Base-by-base conservation (phyloP, 2,888 invertebrate genomes). In the Uropetala carovei region DNA sequence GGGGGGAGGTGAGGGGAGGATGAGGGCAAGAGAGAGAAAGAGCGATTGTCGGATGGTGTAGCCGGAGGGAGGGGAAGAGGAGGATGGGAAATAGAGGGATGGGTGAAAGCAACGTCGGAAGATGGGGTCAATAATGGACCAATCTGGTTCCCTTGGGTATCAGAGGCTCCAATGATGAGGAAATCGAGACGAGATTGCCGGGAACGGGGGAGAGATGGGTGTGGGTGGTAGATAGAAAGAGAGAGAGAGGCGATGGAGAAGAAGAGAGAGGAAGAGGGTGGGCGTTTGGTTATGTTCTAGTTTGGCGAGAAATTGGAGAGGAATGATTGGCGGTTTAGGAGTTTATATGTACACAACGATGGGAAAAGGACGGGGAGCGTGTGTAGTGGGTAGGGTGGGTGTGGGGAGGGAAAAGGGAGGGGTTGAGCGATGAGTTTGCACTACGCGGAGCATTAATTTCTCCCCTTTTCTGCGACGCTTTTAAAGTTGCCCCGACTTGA, bases 71-170 rank as follows among this genome's bases (percentile, higher is more conserved):
- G 18, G 57, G 10, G 11, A 4, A 22, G 13, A 58, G 59, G 59
- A 85, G 22, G 59, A 13, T 27, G 59, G 58, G 57, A 27, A 27
- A 22, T 14, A 60, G 82, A 18, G 43, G 60, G 30, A 16, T 30
- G 60, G 16, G 22, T 59, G 9, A n/a, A 30, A 22, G 59, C 16
- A 27, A 22, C 59, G 22, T 27, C 60, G 89, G 89, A 89, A 64
- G 89, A 89, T 43, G 86, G 64, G 89, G 68, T 64, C 89, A 89
- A 89, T 89, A 68, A 89, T 68, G 89, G 64, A 89, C 89, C 68
- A 68, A 89, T 89, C 89, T 89, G 30, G 18, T 64, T 60, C 68
- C 89, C 68, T 22, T 43, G 30, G 43, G 68, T 56, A 64, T 89
- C 56, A 64, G 30, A 64, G 64, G 10, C 64, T 43, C 89, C 43